Evolutionary conservation across 2,888 invertebrate genomes (phyloP), one percentile per base, ranked within the genome.

Genomic region (Pantelozetes paolii): DNA sequence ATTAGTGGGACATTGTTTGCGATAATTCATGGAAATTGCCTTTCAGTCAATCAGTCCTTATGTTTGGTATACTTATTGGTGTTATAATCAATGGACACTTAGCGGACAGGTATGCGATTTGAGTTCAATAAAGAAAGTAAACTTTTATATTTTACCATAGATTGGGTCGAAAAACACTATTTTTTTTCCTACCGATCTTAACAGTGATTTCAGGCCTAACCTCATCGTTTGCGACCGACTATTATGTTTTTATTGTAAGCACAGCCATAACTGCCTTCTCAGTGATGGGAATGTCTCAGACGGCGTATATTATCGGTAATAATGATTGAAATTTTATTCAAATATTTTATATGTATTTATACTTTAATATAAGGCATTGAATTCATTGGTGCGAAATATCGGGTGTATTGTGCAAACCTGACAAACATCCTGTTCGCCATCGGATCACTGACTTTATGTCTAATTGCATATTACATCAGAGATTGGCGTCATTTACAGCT

Each of bases 221-320:
- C 6, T 8, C 36, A 36, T 5, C 36, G 11, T 36, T 36, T 36
- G 36, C 36, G 11, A 5, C 36, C 11, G 11, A 36, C 11, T 36
- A 8, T 36, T 11, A 5, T 5, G 36, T 36, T 11, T 36, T 36
- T 11, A 11, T 11, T 11, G 36, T 36, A 36, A 36, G 36, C 36
- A 36, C 36, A 36, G 5, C 6, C 36, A 36, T 36, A 36, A 36
- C 6, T 11, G 36, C 36, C 11, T 36, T 8, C 11, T 5, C 36
- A 36, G 36, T 36, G 36, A 11, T 36, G 36, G 72, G 62, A 15
- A 62, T 72, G 28, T 72, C 57, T 45, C 72, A 72, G 42, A 32
- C 72, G 18, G 6, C 72, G 32, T 72, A 59, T 26, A 48, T 64
- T 20, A 69, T 72, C 18, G 72, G 72, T 64, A 64, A 40, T 36